These are phyloP conservation scores for Bombus vancouverensis DNA, from an alignment of 1,140 invertebrate genomes.

Conservation along the genomic window DNA sequence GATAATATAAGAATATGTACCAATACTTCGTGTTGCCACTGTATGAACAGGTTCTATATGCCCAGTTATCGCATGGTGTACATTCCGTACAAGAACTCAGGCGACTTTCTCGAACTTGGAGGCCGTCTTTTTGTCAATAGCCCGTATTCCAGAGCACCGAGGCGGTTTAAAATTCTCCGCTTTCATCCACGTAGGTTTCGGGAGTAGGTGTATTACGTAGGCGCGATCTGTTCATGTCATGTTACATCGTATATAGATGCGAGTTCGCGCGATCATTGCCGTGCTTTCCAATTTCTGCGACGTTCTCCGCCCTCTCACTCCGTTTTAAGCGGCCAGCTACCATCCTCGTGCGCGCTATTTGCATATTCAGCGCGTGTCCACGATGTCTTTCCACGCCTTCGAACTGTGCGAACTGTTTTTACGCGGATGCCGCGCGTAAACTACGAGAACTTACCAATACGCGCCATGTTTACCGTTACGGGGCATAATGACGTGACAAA, in stretches of 20 bases:
- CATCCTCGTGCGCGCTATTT: slow-evolving; percentile 33
- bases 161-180: background rate
- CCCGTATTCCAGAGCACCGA: background rate
- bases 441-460: slow-evolving; percentile 16
- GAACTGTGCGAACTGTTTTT: slow-evolving; percentile 9
- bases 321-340: slow-evolving; percentile 18
- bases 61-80: too few relatives aligned
- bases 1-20: too few relatives aligned
- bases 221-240: slow-evolving; percentile 65
- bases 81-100: background rate
- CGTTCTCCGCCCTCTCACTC: slow-evolving; percentile 48
- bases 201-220: slow-evolving; percentile 74
- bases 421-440: background rate
- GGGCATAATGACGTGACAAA: slow-evolving; percentile 18
- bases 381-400: slow-evolving; percentile 53
- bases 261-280: background rate
- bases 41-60: too few relatives aligned
- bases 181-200: slow-evolving; percentile 38
- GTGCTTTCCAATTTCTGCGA: slow-evolving; percentile 59
- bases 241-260: slow-evolving; percentile 20
- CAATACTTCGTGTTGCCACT: too few relatives aligned
- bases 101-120: slow-evolving; percentile 8
- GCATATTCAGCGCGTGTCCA: slow-evolving; percentile 51
- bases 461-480: slow-evolving; percentile 4
- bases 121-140: slow-evolving; percentile 2